Percentiles rank a stretch among this genome's conserved stretches.
phyloP scores from a whole-genome alignment of 2,113 vertebrate species.

The Tachuris rubrigastra region DNA sequence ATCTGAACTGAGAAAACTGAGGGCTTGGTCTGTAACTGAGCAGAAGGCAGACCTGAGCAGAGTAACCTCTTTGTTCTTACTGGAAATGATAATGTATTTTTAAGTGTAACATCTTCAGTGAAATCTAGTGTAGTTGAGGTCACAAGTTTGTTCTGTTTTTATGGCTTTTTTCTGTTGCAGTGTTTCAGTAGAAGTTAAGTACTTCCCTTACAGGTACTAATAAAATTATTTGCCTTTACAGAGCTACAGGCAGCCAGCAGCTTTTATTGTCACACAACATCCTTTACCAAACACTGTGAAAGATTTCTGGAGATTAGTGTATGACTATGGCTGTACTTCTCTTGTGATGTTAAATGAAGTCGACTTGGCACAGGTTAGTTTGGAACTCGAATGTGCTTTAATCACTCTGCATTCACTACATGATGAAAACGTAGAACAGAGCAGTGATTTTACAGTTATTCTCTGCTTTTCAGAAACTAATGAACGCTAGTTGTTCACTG shows the following conservation, averaged over 20 bases:
- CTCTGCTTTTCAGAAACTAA: not conserved
- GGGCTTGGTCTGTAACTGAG: not conserved
- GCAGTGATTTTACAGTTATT: not conserved
- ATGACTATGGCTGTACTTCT: slow-evolving; percentile 97
- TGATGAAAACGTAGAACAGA: not conserved
- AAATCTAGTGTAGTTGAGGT: not conserved
- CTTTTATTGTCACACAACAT: slow-evolving; percentile 98
- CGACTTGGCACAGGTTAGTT: slow-evolving; percentile 92
- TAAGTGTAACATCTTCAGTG: not conserved
- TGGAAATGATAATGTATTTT: not conserved
- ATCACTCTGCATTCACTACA: not conserved
- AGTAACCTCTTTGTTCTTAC: not conserved
- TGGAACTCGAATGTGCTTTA: not conserved
- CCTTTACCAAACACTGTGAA: slow-evolving; percentile 97
- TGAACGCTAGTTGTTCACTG: not conserved
- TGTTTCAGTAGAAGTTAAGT: not conserved
- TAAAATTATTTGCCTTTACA: slow-evolving; percentile 62
- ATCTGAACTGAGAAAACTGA: not conserved
- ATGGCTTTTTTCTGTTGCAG: not conserved
- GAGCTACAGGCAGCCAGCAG: slow-evolving; percentile 98
- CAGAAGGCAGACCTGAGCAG: not conserved
- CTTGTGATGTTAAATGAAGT: slow-evolving; percentile 98
- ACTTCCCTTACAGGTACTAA: not conserved
- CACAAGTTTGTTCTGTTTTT: not conserved
- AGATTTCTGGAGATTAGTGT: slow-evolving; percentile 98